Conservation (phyloP, 2,113 vertebrate species). For the Strix aluco region DNA sequence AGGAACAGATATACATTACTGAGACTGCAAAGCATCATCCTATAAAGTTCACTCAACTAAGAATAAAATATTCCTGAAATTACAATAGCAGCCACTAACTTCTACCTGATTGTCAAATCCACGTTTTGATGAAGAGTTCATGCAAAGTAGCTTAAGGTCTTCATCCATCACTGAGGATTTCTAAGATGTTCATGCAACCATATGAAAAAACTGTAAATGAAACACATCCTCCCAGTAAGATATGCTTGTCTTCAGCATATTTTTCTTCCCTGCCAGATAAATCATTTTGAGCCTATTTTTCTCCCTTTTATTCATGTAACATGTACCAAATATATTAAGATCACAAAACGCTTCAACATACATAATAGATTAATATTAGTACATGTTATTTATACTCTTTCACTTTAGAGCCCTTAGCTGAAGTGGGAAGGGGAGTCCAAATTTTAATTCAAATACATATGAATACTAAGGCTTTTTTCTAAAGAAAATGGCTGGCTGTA, state of each 20-base stretch:
- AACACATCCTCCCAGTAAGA: neutral
- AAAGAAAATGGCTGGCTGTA: neutral
- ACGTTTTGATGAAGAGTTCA: neutral
- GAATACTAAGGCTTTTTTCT: neutral
- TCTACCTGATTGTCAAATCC: neutral
- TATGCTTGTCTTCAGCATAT: neutral
- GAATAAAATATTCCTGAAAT: neutral
- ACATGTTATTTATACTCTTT: neutral
- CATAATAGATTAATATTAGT: neutral
- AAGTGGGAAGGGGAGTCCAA: neutral
- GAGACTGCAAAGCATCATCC: neutral
- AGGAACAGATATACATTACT: neutral
- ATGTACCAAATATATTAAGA: neutral
- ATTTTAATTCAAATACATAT: neutral
- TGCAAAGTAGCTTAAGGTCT: neutral
- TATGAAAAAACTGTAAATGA: neutral
- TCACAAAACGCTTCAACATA: neutral
- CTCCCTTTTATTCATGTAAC: neutral
- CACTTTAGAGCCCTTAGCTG: neutral
- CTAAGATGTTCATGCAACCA: neutral
- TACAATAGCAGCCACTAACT: neutral
- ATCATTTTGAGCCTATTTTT: neutral
- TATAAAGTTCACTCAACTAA: neutral
- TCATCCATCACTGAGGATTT: neutral
- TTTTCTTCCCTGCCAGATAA: neutral